Evolutionary conservation across 2,797 vertebrate genomes (phyloP).

Genomic region (Coreius guichenoti): DNA sequence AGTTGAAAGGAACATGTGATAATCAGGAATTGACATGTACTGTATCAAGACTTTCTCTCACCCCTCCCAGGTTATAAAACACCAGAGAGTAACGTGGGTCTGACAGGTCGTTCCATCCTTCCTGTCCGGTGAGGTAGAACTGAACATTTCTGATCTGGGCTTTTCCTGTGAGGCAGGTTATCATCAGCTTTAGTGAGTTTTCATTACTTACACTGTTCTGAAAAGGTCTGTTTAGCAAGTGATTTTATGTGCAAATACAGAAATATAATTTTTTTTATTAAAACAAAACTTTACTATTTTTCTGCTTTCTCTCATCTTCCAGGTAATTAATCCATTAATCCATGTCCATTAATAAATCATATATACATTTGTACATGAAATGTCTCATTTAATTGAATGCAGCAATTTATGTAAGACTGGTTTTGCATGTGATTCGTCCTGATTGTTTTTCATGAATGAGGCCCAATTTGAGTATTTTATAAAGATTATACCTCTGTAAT

Average conservation of each 20-base stretch:
- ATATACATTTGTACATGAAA: neutral
- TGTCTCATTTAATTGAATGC: neutral
- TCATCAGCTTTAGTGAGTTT: neutral
- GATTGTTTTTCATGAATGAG: neutral
- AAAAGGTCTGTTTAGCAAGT: neutral
- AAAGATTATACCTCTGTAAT: conserved; percentile 78
- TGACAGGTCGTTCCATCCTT: conserved; percentile 79
- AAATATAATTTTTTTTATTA: neutral
- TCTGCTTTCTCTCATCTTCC: neutral
- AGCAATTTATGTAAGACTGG: neutral
- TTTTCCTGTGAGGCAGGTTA: conserved; percentile 71
- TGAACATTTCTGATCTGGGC: conserved; percentile 89
- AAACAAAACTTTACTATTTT: neutral
- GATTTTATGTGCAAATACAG: neutral
- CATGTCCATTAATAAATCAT: neutral
- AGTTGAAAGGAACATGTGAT: neutral
- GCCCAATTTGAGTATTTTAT: neutral
- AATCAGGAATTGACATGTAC: too few species aligned
- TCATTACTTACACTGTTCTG: neutral
- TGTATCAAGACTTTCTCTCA: conserved; percentile 61
- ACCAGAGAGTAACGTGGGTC: conserved; percentile 87
- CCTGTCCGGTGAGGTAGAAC: conserved; percentile 85
- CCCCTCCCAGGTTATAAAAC: conserved; percentile 83
- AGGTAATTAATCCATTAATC: neutral
- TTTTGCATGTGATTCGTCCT: neutral